phyloP scores from a whole-genome alignment of 1,140 invertebrate genomes.

The Camponotus pennsylvanicus region DNA sequence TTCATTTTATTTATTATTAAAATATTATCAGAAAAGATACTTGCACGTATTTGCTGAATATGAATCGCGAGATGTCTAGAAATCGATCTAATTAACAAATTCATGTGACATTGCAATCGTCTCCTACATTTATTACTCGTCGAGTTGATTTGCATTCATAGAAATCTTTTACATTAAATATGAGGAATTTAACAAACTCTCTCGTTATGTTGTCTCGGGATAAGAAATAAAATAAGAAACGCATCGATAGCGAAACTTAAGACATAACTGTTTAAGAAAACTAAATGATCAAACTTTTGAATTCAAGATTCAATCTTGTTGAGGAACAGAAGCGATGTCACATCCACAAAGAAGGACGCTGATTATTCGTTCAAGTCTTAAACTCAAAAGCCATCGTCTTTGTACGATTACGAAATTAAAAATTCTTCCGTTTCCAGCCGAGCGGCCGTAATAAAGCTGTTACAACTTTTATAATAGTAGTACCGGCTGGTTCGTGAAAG shows the following conservation, averaged over 20 bases:
- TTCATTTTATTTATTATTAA: constrained; percentile 2
- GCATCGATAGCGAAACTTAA: constrained; percentile 22
- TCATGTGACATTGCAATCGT: not conserved
- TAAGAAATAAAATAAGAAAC: constrained; percentile 18
- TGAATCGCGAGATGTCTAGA: not conserved
- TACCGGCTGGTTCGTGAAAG: constrained; percentile 55
- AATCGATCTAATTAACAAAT: constrained; percentile 10
- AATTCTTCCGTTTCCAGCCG: constrained; percentile 53
- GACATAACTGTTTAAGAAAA: constrained; percentile 46
- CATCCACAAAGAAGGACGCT: constrained; percentile 30
- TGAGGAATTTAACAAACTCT: not conserved
- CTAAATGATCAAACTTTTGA: constrained; percentile 48
- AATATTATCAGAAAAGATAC: not conserved
- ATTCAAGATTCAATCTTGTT: constrained; percentile 45
- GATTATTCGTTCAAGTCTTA: constrained; percentile 36
- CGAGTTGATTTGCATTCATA: not conserved
- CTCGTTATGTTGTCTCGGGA: not conserved
- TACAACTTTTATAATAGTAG: constrained; percentile 63
- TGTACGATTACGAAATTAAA: constrained; percentile 62
- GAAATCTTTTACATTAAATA: not conserved
- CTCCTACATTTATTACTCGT: not conserved
- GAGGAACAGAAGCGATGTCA: not conserved
- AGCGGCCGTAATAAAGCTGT: constrained; percentile 55
- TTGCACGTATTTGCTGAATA: not conserved
- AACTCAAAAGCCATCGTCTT: constrained; percentile 55